These are phyloP conservation scores for Propsilocerus akamusi DNA, from an alignment of 1,140 invertebrate species.

Conservation along the genomic window DNA sequence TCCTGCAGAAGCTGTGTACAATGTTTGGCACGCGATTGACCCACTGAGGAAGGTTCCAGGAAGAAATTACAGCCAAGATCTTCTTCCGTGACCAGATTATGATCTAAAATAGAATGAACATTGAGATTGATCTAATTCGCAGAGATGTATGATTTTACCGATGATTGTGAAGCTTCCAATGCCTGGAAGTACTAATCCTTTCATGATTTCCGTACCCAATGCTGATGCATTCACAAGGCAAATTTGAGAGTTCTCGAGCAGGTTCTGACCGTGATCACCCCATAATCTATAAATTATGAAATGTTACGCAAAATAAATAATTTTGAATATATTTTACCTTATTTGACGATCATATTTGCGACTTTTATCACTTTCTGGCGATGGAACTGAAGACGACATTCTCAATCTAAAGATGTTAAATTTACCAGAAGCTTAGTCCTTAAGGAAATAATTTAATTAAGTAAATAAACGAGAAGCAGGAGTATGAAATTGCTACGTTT, in stretches of 20 bases:
- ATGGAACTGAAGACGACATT: background rate
- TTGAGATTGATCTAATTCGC: background rate
- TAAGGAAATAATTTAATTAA: too few relatives aligned
- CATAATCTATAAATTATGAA: constrained; percentile 43
- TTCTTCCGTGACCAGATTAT: constrained; percentile 63
- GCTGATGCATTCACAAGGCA: constrained; percentile 91
- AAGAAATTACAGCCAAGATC: constrained; percentile 92
- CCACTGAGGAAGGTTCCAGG: constrained; percentile 56
- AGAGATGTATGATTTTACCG: background rate
- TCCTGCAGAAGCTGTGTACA: constrained; percentile 69
- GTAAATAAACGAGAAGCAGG: too few relatives aligned
- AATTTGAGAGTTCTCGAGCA: constrained; percentile 72
- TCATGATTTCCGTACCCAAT: constrained; percentile 86
- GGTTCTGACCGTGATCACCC: constrained; percentile 91
- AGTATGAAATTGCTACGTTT: too few relatives aligned
- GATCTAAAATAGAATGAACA: constrained; percentile 34
- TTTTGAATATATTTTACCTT: constrained; percentile 10
- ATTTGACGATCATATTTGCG: constrained; percentile 29
- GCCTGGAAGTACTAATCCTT: constrained; percentile 85
- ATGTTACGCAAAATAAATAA: background rate
- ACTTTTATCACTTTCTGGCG: constrained; percentile 24
- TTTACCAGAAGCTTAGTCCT: too few relatives aligned
- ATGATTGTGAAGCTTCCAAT: constrained; percentile 93
- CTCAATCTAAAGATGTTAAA: too few relatives aligned
- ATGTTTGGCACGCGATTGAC: constrained; percentile 65